A percentile compares a stretch with the other conserved stretches of the same genome.
Conservation (phyloP, 1,140 invertebrate species). For the Drosophila oshimai region DNA sequence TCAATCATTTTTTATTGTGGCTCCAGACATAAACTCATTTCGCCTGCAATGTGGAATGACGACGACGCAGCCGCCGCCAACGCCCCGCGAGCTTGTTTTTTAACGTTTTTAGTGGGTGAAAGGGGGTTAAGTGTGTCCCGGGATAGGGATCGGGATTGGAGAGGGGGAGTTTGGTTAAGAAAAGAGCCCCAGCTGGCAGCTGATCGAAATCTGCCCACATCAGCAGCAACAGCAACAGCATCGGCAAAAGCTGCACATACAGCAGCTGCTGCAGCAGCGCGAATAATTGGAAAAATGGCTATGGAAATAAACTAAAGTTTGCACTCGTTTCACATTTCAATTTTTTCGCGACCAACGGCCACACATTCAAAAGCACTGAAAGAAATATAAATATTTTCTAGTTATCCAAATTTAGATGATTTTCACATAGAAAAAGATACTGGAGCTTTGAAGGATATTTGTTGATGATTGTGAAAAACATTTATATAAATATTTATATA, state of each 20-base stretch:
- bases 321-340: slow-evolving; percentile 69
- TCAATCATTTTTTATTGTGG: slow-evolving; percentile 81
- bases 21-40: slow-evolving; percentile 79
- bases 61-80: slow-evolving; percentile 54
- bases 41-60: slow-evolving; percentile 57
- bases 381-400: background rate
- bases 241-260: slow-evolving; percentile 7
- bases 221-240: slow-evolving; percentile 27
- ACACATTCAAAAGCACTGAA: slow-evolving; percentile 14
- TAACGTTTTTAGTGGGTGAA: slow-evolving; percentile 22
- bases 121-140: slow-evolving; percentile 13
- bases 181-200: slow-evolving; percentile 31
- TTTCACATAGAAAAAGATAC: too few species aligned
- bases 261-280: slow-evolving; percentile 40
- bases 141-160: slow-evolving; percentile 9
- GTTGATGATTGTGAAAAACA: too few species aligned
- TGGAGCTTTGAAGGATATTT: too few species aligned
- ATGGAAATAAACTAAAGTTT: slow-evolving; percentile 75
- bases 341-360: slow-evolving; percentile 52
- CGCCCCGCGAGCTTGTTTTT: slow-evolving; percentile 48
- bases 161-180: background rate
- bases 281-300: slow-evolving; percentile 75
- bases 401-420: background rate
- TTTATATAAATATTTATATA: too few species aligned
- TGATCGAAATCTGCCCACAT: slow-evolving; percentile 68